Conservation (phyloP, 2,113 vertebrate genomes). For the Dunckerocampus dactyliophorus region DNA sequence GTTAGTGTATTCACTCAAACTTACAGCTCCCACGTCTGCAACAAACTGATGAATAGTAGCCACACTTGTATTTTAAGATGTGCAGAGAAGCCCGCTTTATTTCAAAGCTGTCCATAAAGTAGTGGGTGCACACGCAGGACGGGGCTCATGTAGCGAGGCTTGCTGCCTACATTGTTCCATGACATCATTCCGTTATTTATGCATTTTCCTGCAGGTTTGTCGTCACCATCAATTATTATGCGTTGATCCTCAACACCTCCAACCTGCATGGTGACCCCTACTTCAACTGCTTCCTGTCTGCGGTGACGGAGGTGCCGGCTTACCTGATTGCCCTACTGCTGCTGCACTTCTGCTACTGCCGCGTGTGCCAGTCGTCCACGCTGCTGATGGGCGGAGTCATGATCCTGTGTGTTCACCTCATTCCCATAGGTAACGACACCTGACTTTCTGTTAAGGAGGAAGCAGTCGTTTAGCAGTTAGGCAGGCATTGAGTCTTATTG, state of each 20-base stretch:
- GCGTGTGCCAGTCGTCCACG: slow-evolving; percentile 78
- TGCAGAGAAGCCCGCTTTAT: too few species aligned
- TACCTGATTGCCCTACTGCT: slow-evolving; percentile 79
- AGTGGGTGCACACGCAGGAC: too few species aligned
- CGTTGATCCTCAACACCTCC: slow-evolving; percentile 83
- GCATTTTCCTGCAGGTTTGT: slow-evolving; percentile 72
- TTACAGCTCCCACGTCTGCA: too few species aligned
- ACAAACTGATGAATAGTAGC: too few species aligned
- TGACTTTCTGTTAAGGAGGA: too few species aligned
- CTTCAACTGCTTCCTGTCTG: slow-evolving; percentile 83
- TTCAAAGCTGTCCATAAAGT: too few species aligned
- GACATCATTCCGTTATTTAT: too few species aligned
- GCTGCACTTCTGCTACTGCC: slow-evolving; percentile 71
- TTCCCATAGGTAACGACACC: slow-evolving; percentile 76
- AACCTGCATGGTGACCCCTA: slow-evolving; percentile 82
- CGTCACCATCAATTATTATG: slow-evolving; percentile 82
- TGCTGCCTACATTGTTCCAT: too few species aligned
- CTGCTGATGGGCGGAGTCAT: slow-evolving; percentile 82
- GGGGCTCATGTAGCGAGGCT: too few species aligned
- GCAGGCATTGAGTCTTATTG: too few species aligned
- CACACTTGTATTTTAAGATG: too few species aligned
- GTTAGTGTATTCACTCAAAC: too few species aligned
- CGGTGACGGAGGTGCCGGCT: slow-evolving; percentile 80
- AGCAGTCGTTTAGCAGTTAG: not conserved
- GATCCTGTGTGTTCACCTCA: slow-evolving; percentile 80